Base-by-base conservation (phyloP, 1,140 invertebrate species). In the Zaprionus capensis region DNA sequence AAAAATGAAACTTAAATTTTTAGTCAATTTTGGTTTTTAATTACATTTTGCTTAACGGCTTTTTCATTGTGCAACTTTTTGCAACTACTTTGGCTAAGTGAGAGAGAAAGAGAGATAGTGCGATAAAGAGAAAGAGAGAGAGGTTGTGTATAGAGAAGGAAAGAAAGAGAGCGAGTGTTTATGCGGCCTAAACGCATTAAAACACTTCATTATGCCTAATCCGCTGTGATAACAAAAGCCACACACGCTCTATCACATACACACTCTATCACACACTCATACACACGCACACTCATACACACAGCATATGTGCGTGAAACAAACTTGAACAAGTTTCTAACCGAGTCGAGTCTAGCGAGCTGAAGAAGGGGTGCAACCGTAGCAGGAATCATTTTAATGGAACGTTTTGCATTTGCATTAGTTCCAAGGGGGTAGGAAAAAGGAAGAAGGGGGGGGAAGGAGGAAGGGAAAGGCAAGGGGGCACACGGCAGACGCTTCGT, bases 261-360 rank as follows among this genome's bases (percentile, higher is more conserved):
- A 58, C 31, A 34, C 9, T 9, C 31, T 9, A 9, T 9, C 67
- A 68, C 15, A 41, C 31, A 36, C 22, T 31, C 53, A 57, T 36
- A 31, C 22, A 34, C 28, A 36, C n/a, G 24, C 24, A 26, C 36
- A 36, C 15, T 36, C 15, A 22, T 15, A 36, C 17, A 20, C 63
- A 38, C 17, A 88, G 56, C 85, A 90, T 90, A 90, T 90, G 85
- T 70, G 78, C 67, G 71, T 85, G 73, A 71, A 79, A 78, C 74
- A 90, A 86, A 90, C 85, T 90, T 90, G 82, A 90, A 73, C 81
- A 90, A 85, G 82, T 88, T 78, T 80, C 90, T 88, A 90, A 88
- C 68, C 66, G 59, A 56, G 26, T 28, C 53, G 58, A 72, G 59
- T 15, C n/a, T 22, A n/a, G 20, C 41, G 26, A 26, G 15, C 26